Evolutionary conservation across 2,113 vertebrate species (phyloP), one percentile per base, ranked within the genome.

Genomic region (Pachyramphus minor): DNA sequence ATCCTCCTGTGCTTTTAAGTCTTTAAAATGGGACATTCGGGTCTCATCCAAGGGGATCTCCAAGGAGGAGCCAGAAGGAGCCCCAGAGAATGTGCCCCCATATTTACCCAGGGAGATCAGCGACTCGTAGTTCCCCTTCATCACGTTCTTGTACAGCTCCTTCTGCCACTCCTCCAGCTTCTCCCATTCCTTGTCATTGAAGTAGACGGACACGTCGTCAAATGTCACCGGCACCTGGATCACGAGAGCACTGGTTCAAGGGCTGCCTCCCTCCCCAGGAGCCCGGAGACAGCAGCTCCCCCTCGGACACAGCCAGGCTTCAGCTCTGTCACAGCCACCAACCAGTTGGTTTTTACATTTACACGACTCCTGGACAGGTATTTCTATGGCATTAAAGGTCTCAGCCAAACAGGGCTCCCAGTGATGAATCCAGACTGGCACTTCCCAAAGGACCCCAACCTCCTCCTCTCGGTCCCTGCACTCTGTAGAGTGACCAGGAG

Each of bases 91-190:
- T 2, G 16, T 2, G 33, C 24, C 56, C 79, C 33, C 20, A 1
- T 76, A 76, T 76, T 98, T 98, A 98, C 98, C 98, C 97, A 98
- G 92, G 59, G 98, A 98, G 67, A 98, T 97, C 68, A 98, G 93
- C 15, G 98, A 98, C 71, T 98, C 98, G 1, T 98, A 98, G 97
- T 98, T 98, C 53, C 98, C 98, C 76, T 98, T 95, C 98, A 98
- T 98, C 87, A 98, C 97, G 0, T 98, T 98, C 96, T 98, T 98
- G 96, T 98, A 98, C 5, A 98, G 98, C 86, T 98, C 98, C 96
- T 98, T 98, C 97, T 98, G 98, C 98, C 98, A 98, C 82, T 98
- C 98, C 9, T 98, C 98, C 89, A 98, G 97, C 95, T 98, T 98
- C 67, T 98, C 98, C 98, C 98, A 98, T 3, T 98, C 98, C 97